Base-by-base conservation (phyloP, 2,888 invertebrate species). In the Thelaira solivaga region DNA sequence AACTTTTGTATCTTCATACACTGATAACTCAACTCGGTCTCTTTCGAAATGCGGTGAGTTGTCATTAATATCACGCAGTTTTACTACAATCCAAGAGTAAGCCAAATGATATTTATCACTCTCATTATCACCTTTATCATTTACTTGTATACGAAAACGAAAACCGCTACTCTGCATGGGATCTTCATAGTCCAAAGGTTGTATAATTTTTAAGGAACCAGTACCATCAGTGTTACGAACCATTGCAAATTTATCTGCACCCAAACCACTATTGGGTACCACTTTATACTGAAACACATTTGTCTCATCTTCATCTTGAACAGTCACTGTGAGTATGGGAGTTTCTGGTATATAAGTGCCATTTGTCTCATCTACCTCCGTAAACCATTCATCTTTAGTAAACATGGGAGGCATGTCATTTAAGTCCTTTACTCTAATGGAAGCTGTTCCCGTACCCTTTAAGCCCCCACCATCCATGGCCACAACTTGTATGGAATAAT, bases 341-440 rank as follows among this genome's bases (percentile, higher is more conserved):
- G 95, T 94, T 90, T 97, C 97, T 13, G 97, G 97, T 83, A 97
- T 91, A 87, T 94, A 93, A 31, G 94, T 94, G 61, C 97, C 97
- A 89, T 97, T 96, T 8, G 97, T 97, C 90, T 97, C 97, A 87
- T 97, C 97, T 67, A 97, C 97, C 90, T 97, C 97, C 4, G 97
- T 97, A 85, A 95, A 94, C 97, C 97, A 97, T 90, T 97, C 97
- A 81, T 96, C 96, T 90, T 98, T 97, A 4, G 96, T 97, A 86
- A 97, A 97, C 87, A 95, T 95, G 4, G 98, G 98, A 43, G 97
- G 96, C 96, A 98, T 98, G 89, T 99, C 98, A 89, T 99, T 99
- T 85, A 97, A 95, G 89, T 99, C 98, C 90, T 95, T 96, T 45
- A 99, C 96, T 85, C 96, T 91, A 90, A 98, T 97, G 34, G 96